Evolutionary conservation across 2,113 vertebrate genomes (phyloP), one percentile per base, ranked within the genome.

Genomic region (Astatoreochromis straeleni): DNA sequence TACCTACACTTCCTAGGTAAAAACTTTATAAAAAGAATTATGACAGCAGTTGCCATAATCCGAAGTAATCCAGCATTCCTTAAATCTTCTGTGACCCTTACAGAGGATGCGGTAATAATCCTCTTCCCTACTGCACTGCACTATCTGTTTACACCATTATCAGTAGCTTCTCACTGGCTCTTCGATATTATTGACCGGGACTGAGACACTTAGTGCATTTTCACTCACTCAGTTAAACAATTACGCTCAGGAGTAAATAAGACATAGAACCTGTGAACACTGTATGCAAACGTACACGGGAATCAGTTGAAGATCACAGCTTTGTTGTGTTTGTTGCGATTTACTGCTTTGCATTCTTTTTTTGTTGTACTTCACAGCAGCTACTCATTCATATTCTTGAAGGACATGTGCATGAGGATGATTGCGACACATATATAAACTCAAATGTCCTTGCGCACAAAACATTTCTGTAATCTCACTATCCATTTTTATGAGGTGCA

Each of bases 111-210:
- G 58, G 26, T 83, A 82, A 84, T 85, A 90, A 92, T 89, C 89
- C 83, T 91, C 88, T 51, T 38, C 85, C 57, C n/a, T 10, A 7
- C 84, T 53, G 83, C 84, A 42, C 31, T 82, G 31, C 89, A 57
- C 82, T 89, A 85, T 92, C 94, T 87, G 87, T 92, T 92, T 45
- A 54, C 83, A 89, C 82, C 90, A 21, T 88, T 89, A 95, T 95
- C 94, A 94, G 90, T 83, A 93, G 83, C 95, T 90, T 70, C 95
- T 96, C 94, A 92, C 89, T 38, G 87, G 57, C 91, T 85, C 35
- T n/a, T 96, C 95, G 78, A 96, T 96, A 95, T 63, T 94, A 96
- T 95, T 82, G 96, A 96, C 86, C 80, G 16, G 79, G 57, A 57
- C 63, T 7, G 82, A 87, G 88, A 92, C 81, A 89, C 89, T 94